Base-by-base conservation (phyloP, 2,888 invertebrate species). In the Idaea biselata region DNA sequence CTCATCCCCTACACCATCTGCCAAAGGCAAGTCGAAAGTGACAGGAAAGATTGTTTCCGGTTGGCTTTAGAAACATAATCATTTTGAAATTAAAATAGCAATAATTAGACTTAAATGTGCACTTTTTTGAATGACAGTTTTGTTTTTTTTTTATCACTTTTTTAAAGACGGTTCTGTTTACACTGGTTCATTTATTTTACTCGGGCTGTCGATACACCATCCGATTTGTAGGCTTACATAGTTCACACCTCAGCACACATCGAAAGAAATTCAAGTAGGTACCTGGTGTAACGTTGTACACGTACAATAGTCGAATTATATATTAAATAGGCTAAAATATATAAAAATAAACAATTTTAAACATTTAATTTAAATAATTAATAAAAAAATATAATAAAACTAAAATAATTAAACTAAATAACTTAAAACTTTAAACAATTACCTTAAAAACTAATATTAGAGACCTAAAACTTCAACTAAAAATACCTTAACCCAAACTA, bases 31-130 rank as follows among this genome's bases (percentile, higher is more conserved):
- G 78, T 96, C 96, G 2, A 95, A 94, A 77, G 94, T 95, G 0
- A 96, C 96, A 0, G 96, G 96, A 0, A 95, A 94, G 85, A 93
- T 95, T 68, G 94, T 96, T 66, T 94, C 96, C 16, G 96, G 96
- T 1, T 96, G 96, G 96, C 93, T 96, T 62, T 96, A 93, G 25
- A 25, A 90, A 61, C 25, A 25, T 55, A 55, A n/a, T 60, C 58
- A 16, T 16, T 58, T 66, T 60, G 60, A 58, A 59, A 60, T 18
- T 44, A 56, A 63, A 58, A 63, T 58, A 54, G 55, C 60, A 63
- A 63, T 25, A 18, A 58, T 63, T 60, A 31, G 54, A 17, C 59
- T 55, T 33, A 18, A 57, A 58, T 44, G 31, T 55, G 17, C 44
- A 57, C 6, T 54, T 6, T 17, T 7, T 32, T 53, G n/a, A 17